Conservation (phyloP, 2,888 invertebrate species). For the Danaus chrysippus region DNA sequence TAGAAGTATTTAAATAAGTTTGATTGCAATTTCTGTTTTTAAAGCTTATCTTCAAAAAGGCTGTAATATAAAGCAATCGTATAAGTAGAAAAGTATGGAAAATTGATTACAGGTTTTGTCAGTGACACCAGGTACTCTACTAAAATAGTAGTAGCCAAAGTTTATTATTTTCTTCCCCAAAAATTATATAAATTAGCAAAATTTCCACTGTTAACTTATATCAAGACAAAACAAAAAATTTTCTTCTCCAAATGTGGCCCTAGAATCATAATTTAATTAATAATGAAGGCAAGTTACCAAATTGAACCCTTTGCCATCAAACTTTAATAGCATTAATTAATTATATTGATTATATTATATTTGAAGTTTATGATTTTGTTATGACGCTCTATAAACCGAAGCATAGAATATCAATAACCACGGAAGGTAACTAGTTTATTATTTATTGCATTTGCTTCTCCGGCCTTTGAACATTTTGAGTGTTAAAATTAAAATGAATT, state of each 20-base stretch:
- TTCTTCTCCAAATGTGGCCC: background rate
- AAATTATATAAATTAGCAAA: no score
- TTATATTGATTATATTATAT: constrained; percentile 6
- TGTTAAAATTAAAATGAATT: no score
- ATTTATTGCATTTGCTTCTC: no score
- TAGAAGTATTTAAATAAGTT: constrained; percentile 17
- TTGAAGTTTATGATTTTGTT: constrained; percentile 1
- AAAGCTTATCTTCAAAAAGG: background rate
- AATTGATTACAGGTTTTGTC: no score
- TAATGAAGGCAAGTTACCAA: background rate
- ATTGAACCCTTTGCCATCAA: constrained; percentile 5
- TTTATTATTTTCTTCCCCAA: no score
- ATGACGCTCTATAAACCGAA: background rate
- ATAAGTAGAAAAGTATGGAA: no score
- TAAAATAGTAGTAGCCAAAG: no score
- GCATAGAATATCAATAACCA: background rate
- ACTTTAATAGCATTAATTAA: constrained; percentile 2
- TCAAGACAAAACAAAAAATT: no score
- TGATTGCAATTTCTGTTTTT: constrained; percentile 8
- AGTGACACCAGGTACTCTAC: no score
- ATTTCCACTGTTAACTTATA: no score
- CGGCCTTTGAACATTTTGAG: no score
- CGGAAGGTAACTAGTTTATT: no score
- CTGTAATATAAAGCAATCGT: background rate
- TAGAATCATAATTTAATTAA: constrained; percentile 1